Base-by-base conservation (phyloP, 2,113 vertebrate species). In the Phoenicopterus ruber region DNA sequence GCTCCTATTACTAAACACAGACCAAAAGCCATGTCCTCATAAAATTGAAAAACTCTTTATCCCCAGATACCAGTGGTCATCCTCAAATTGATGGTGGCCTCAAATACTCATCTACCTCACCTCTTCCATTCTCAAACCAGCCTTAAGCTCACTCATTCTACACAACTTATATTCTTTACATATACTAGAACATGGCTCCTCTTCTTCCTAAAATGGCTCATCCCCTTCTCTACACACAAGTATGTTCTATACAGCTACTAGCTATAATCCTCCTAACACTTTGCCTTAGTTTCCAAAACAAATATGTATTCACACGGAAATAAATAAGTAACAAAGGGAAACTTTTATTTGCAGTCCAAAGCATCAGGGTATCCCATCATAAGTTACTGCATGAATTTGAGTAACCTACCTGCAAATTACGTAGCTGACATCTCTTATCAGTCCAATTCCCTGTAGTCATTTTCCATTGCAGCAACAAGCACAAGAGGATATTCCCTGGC, bases 351-450 rank as follows among this genome's bases (percentile, higher is more conserved):
- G n/a, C 52, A 71, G 57, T 22, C 26, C 47, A 84, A 71, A 94
- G 74, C 73, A 76, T 20, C 16, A 14, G 32, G 40, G 22, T 32
- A 40, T 19, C 54, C 25, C 24, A 28, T 13, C 5, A 0, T 34
- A 88, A 86, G 11, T 36, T 31, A 58, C 7, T 67, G 44, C 13
- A 69, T 6, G 11, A 87, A 50, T 63, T 31, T 58, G 42, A 47
- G 26, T 17, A 54, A 74, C 0, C 0, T 69, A 94, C 73, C 52
- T 77, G 83, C 47, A 72, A 47, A 71, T 62, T 63, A 59, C 0
- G 0, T 7, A 50, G 34, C 22, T 87, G 4, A 1, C 2, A 1
- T 66, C 32, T 63, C 55, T 55, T 67, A 63, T 11, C 47, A 40
- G 11, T 49, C 44, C 57, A 46, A 2, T 36, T 87, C 55, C 61